Percentiles rank a stretch among this genome's conserved stretches.
phyloP scores from a whole-genome alignment of 2,113 vertebrate species.

The Gasterosteus aculeatus region DNA sequence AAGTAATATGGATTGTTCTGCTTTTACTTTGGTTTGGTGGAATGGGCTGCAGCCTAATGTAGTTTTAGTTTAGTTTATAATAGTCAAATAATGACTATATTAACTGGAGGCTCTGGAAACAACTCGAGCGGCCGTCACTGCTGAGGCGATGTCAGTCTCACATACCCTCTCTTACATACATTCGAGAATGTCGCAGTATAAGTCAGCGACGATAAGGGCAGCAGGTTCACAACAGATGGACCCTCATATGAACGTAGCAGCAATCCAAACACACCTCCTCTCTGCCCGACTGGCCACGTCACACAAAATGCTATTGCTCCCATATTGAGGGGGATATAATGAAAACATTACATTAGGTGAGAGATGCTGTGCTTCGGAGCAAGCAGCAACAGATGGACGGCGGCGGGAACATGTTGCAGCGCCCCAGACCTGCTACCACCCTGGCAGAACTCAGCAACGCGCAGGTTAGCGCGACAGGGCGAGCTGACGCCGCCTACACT shows the following conservation, averaged over 20 bases:
- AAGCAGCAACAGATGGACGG: conserved; percentile 70
- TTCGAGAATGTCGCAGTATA: conserved; percentile 44
- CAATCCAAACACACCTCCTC: conserved; percentile 47
- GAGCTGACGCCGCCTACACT: conserved; percentile 56
- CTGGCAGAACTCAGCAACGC: conserved; percentile 61
- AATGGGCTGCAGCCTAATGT: neutral
- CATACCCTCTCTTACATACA: conserved; percentile 32
- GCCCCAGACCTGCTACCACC: conserved; percentile 64
- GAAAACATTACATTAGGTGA: conserved; percentile 69
- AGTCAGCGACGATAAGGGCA: conserved; percentile 24
- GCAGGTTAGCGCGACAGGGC: conserved; percentile 48
- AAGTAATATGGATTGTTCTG: conserved; percentile 39
- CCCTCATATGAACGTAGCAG: conserved; percentile 47
- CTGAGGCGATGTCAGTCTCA: conserved; percentile 11
- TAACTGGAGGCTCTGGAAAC: neutral
- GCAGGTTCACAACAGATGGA: conserved; percentile 68
- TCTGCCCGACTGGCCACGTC: conserved; percentile 33
- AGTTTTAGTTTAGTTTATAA: neutral
- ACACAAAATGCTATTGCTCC: conserved; percentile 51
- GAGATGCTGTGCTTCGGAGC: conserved; percentile 47
- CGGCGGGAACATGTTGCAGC: conserved; percentile 72
- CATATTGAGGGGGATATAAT: conserved; percentile 67
- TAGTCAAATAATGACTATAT: neutral
- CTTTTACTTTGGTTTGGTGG: neutral
- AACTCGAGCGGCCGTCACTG: neutral